Conservation (phyloP, 2,113 vertebrate species). For the Rhadina sibilatrix region DNA sequence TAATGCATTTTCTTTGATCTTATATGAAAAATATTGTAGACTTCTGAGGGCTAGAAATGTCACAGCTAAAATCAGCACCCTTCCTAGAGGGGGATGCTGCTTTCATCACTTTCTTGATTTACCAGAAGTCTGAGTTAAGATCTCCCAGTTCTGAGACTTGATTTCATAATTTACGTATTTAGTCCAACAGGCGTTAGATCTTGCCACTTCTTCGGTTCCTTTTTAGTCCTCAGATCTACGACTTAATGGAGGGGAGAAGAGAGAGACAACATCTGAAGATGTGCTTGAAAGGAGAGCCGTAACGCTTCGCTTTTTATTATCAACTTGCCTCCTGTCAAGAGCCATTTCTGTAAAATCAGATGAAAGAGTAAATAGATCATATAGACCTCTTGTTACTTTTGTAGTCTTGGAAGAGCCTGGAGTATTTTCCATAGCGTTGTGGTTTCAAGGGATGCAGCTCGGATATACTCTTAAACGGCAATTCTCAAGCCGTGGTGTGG, state of each 20-base stretch:
- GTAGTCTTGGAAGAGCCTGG: not conserved
- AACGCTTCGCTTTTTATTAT: constrained; percentile 36
- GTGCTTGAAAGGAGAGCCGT: constrained; percentile 14
- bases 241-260: constrained; percentile 21
- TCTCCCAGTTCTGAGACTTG: constrained; percentile 61
- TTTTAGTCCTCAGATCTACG: constrained; percentile 49
- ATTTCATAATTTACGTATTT: constrained; percentile 68
- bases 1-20: constrained; percentile 63
- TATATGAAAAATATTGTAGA: constrained; percentile 55
- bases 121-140: constrained; percentile 57
- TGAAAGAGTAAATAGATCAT: constrained; percentile 32
- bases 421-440: not conserved
- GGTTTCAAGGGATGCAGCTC: not conserved
- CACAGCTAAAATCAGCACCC: constrained; percentile 57
- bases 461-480: not conserved
- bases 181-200: constrained; percentile 62
- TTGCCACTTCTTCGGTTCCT: constrained; percentile 33
- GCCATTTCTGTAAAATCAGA: constrained; percentile 21
- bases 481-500: not conserved
- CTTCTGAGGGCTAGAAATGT: constrained; percentile 52
- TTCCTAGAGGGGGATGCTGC: constrained; percentile 18
- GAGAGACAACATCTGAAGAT: constrained; percentile 10
- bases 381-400: not conserved
- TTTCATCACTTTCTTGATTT: constrained; percentile 67
- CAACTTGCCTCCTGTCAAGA: constrained; percentile 20